These are phyloP conservation scores for Coracopsis vasa DNA, from an alignment of 2,113 vertebrate species.

Conservation along the genomic window DNA sequence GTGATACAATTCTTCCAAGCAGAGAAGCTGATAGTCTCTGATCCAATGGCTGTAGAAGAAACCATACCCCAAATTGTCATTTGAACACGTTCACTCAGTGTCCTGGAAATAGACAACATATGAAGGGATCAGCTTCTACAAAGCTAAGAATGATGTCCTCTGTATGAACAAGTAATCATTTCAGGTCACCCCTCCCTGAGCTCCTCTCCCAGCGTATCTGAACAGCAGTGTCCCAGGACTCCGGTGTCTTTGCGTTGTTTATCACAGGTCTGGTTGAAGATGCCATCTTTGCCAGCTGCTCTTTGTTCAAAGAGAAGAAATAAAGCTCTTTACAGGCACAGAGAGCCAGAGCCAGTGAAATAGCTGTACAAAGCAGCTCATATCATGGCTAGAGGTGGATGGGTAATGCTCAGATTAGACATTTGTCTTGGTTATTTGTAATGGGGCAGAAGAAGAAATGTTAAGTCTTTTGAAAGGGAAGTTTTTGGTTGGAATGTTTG, in stretches of 20 bases:
- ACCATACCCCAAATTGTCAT: accelerated
- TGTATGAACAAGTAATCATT: accelerated
- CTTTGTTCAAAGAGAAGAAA: neutral
- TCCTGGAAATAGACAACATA: neutral
- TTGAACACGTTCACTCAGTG: neutral
- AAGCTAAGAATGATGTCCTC: neutral
- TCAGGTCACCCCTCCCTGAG: neutral
- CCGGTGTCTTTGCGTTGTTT: accelerated
- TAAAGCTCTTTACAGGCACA: neutral
- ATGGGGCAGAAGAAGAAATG: neutral
- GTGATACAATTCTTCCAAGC: neutral
- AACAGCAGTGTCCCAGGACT: neutral
- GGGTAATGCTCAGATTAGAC: neutral
- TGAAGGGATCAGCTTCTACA: neutral
- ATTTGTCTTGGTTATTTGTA: neutral
- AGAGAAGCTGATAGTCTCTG: neutral
- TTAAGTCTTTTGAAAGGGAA: neutral
- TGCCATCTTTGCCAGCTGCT: neutral
- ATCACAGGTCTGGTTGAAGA: neutral
- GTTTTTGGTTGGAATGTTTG: neutral
- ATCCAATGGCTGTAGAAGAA: neutral
- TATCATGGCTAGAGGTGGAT: neutral
- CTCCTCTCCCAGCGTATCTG: neutral
- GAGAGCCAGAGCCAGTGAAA: neutral
- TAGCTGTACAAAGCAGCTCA: neutral